These are phyloP conservation scores for Drosophila cardini DNA, from an alignment of 1,140 invertebrate genomes.

Conservation along the genomic window DNA sequence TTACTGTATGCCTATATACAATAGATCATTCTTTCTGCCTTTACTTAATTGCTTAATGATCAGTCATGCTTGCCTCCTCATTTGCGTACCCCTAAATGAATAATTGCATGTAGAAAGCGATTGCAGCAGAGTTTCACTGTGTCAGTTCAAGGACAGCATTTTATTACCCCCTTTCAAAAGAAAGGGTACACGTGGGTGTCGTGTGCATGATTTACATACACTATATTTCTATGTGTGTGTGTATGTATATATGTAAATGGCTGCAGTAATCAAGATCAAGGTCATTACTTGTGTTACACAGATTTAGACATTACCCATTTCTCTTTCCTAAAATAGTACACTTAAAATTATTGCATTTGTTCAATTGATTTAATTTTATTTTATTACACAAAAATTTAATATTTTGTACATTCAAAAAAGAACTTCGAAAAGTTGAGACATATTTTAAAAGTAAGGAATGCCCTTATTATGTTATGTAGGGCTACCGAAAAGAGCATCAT, in stretches of 20 bases:
- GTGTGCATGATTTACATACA: slow-evolving; percentile 25
- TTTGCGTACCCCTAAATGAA: slow-evolving; percentile 39
- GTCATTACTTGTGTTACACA: slow-evolving; percentile 17
- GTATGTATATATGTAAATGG: background rate
- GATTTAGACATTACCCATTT: background rate
- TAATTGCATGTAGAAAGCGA: slow-evolving; percentile 36
- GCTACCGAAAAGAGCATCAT: too few relatives aligned
- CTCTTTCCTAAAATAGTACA: too few relatives aligned
- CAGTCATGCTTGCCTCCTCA: slow-evolving; percentile 3
- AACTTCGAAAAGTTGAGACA: too few relatives aligned
- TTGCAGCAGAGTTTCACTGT: slow-evolving; percentile 24
- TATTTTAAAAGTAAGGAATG: too few relatives aligned
- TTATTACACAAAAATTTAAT: too few relatives aligned
- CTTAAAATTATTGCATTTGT: too few relatives aligned
- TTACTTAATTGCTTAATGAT: slow-evolving; percentile 6
- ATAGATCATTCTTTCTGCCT: background rate
- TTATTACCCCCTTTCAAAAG: slow-evolving; percentile 48
- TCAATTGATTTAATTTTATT: too few relatives aligned
- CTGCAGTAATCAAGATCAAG: slow-evolving; percentile 41
- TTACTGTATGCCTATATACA: background rate
- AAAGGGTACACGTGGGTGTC: slow-evolving; percentile 60
- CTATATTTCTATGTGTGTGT: background rate
- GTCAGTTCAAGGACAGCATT: slow-evolving; percentile 51
- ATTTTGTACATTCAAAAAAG: too few relatives aligned
- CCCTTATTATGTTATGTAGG: too few relatives aligned